phyloP scores from a whole-genome alignment of 2,797 vertebrate species.

The Orientallactaga sibirica region DNA sequence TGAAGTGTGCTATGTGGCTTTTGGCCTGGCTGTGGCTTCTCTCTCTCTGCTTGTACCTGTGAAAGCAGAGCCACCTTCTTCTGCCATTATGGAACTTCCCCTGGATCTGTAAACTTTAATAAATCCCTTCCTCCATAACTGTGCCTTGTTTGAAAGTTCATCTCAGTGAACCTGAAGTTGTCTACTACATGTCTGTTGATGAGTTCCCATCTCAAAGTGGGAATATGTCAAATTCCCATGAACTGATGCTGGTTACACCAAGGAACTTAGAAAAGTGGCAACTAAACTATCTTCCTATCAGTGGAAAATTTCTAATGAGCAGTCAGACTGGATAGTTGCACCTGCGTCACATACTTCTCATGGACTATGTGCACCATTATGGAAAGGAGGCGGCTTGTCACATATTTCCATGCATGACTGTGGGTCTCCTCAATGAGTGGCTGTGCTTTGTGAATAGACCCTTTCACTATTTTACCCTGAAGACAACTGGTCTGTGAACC shows the following conservation, averaged over 20 bases:
- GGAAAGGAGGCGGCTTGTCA: neutral
- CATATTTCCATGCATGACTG: neutral
- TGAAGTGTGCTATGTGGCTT: too few relatives aligned
- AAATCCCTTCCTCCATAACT: too few relatives aligned
- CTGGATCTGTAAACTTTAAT: too few relatives aligned
- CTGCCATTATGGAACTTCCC: too few relatives aligned
- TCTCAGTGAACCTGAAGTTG: too few relatives aligned
- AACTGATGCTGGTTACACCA: neutral
- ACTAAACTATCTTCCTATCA: neutral
- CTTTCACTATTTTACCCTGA: slow-evolving; percentile 28
- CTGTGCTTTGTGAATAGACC: neutral
- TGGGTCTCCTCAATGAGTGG: rapidly evolving
- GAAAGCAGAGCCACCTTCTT: too few relatives aligned
- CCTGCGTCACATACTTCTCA: neutral
- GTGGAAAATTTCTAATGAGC: neutral
- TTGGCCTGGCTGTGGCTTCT: too few relatives aligned
- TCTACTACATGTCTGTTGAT: too few relatives aligned
- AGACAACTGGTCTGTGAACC: slow-evolving; percentile 9
- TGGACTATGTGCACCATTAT: too few relatives aligned
- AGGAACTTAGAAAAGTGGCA: neutral
- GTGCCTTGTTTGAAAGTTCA: too few relatives aligned
- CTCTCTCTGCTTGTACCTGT: too few relatives aligned
- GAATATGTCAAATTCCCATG: slow-evolving; percentile 23
- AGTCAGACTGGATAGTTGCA: neutral
- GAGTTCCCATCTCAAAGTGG: neutral